These are phyloP conservation scores for Caenorhabditis sp. DNA, from an alignment of 2,888 invertebrate species.

Conservation along the genomic window DNA sequence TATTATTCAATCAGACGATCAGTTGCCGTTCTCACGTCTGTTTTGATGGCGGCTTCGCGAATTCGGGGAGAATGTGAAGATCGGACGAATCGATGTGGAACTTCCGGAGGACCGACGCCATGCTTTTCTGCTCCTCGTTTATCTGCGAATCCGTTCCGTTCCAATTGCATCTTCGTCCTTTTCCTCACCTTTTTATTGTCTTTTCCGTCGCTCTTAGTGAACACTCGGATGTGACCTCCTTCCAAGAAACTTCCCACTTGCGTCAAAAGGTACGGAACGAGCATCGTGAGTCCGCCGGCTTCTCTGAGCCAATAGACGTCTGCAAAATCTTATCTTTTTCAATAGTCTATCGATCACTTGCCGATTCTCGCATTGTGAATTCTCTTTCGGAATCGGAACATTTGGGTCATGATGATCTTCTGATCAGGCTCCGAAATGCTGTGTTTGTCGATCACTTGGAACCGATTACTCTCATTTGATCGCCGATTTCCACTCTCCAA, in stretches of 20 bases:
- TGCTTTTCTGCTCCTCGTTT: conserved; percentile 59
- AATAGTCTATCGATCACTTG: background rate
- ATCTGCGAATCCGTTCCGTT: conserved; percentile 23
- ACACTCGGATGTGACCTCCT: conserved; percentile 54
- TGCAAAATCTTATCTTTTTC: conserved; percentile 17
- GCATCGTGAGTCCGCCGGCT: conserved; percentile 55
- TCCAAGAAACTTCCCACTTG: conserved; percentile 54
- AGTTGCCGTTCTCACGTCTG: conserved; percentile 48
- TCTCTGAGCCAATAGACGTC: conserved; percentile 61
- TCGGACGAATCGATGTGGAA: conserved; percentile 55
- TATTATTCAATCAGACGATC: no score
- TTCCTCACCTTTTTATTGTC: conserved; percentile 38
- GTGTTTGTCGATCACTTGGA: conserved; percentile 48
- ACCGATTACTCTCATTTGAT: conserved; percentile 17
- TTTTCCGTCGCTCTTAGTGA: conserved; percentile 48
- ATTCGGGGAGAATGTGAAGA: conserved; percentile 54
- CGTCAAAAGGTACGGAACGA: conserved; percentile 50
- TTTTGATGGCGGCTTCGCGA: conserved; percentile 45
- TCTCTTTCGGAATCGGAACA: conserved; percentile 52
- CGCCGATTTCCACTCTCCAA: conserved; percentile 23
- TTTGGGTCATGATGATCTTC: conserved; percentile 50
- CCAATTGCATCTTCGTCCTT: background rate
- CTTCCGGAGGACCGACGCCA: conserved; percentile 51
- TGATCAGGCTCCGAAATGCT: conserved; percentile 48
- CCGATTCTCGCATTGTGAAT: conserved; percentile 50